Evolutionary conservation across 2,888 invertebrate genomes (phyloP), one percentile per base, ranked within the genome.

Genomic region (Augochlorella aurata): DNA sequence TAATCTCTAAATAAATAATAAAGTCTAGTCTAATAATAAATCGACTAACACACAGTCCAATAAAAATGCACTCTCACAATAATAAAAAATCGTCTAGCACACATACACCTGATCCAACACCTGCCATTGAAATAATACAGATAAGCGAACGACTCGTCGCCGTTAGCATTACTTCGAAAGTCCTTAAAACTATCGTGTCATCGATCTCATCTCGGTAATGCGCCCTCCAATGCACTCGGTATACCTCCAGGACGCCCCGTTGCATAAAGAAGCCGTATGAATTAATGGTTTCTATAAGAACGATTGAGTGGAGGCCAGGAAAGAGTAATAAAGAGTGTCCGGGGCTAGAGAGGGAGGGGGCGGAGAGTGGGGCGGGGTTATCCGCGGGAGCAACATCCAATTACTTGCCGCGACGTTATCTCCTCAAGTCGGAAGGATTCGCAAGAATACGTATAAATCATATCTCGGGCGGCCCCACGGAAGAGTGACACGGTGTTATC

Each of bases 401-500:
- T 73, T 74, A 69, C 74, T 78, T 73, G 63, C 38, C 29, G 54
- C 29, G 54, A 66, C 29, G 65, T 74, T 79, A 79, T 79, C 79
- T 38, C 14, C n/a, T 14, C 24, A 29, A 49, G 49, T 45, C 58
- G 45, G 65, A 16, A 66, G 65, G n/a, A 73, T 49, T 38, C 65
- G 52, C 29, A 63, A 77, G 74, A 63, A 69, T 65, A 63, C 18
- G 44, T 70, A 77, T 77, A 81, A 83, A 76, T 85, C 66, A 71
- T 82, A 83, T 79, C 69, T 52, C 21, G 9, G 69, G 61, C 75
- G 38, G 70, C 9, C 77, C 74, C 7, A 72, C 74, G 58, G 52
- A 81, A 79, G 79, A 85, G 74, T 81, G 79, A 74, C 79, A 73
- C 74, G 68, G 71, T 65, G 76, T 81, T 87, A 84, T 87, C 87